Base-by-base conservation (phyloP, 2,113 vertebrate genomes). In the Spea multiplicata region DNA sequence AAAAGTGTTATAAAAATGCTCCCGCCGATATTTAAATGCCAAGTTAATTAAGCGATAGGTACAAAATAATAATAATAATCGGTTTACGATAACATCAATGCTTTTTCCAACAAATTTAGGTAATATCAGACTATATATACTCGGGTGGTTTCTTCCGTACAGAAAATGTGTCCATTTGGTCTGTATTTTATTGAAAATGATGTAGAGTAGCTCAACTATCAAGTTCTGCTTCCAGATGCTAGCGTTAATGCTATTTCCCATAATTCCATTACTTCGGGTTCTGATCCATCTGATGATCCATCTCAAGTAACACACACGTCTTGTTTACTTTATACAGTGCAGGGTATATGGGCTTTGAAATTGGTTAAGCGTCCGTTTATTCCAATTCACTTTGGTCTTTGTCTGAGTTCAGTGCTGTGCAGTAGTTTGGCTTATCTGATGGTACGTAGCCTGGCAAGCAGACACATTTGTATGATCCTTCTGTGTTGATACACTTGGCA, bases 401-500 rank as follows among this genome's bases (percentile, higher is more conserved):
- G 6, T 92, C 89, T 73, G 88, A 85, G 80, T 87, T 90, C 84
- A 89, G 76, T 3, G 90, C 89, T 53, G 97, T 94, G 80, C 97
- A 99, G 93, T 96, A 97, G 91, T 97, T 98, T 68, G 94, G 93
- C 84, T 91, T 94, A 83, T 95, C 92, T 0, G 96, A 98, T 67
- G 90, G 89, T 2, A 87, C 73, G 1, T 91, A 98, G 80, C 97
- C 97, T 0, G 95, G 96, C 85, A 99, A 94, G 85, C 97, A 99
- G 86, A 93, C 82, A 68, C 97, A 99, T 74, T 90, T 94, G 83
- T 97, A 99, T 0, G 97, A 99, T 47, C 97, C 97, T 74, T 93
- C 92, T 0, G 95, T 98, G 89, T 99, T 99, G 84, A 98, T 94
- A 88, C 97, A 99, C 71, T 94, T 95, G 76, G 94, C 95, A 0